Conservation (phyloP, 2,113 vertebrate species). For the Brienomyrus brachyistius region DNA sequence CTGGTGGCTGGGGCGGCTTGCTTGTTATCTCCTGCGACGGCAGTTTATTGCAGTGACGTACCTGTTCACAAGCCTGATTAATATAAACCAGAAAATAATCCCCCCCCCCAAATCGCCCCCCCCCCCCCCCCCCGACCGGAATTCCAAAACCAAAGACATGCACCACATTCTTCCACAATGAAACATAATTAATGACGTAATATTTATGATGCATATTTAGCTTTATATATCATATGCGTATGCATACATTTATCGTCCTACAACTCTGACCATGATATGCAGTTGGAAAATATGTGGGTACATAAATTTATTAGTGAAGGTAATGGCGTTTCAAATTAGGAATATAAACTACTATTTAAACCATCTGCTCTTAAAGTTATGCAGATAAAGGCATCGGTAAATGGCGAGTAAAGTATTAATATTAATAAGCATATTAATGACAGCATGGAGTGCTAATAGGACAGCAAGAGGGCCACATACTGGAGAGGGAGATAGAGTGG, state of each 20-base stretch:
- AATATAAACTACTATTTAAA: background rate
- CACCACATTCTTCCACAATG: background rate
- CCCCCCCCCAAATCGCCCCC: no score
- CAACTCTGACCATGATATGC: background rate
- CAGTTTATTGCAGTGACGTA: background rate
- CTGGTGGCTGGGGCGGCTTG: background rate
- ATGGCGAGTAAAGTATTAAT: background rate
- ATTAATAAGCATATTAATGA: background rate
- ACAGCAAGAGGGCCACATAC: background rate
- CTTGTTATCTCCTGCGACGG: background rate
- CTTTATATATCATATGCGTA: background rate
- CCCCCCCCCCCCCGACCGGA: no score
- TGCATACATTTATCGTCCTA: background rate
- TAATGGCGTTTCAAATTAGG: background rate
- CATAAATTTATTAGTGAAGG: background rate
- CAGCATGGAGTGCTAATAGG: background rate
- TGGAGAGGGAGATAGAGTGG: background rate
- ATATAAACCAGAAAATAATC: background rate
- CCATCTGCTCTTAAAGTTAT: background rate
- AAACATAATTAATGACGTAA: background rate
- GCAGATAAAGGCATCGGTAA: background rate
- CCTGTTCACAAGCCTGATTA: background rate
- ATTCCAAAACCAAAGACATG: background rate
- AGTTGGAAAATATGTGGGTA: background rate
- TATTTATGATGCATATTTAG: background rate